Percentiles rank a stretch among this genome's conserved stretches.
Evolutionary conservation across 1,140 invertebrate species (phyloP).

Genomic region (Holotrichia oblita): DNA sequence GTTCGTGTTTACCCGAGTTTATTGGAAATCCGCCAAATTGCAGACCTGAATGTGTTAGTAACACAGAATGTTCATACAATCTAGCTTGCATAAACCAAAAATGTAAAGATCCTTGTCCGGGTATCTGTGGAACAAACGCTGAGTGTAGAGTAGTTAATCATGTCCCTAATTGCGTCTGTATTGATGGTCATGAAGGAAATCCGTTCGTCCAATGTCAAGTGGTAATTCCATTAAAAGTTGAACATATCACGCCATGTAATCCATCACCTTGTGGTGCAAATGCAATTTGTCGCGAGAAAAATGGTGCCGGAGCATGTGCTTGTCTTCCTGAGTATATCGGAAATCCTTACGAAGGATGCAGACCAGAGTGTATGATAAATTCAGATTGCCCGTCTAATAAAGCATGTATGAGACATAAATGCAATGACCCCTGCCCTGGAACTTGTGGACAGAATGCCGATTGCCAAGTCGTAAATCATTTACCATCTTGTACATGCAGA

Average conservation of each 20-base stretch:
- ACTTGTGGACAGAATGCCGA: conserved; percentile 71
- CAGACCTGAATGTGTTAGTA: conserved; percentile 73
- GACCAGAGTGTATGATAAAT: conserved; percentile 72
- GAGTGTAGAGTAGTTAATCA: conserved; percentile 73
- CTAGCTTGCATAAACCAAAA: conserved; percentile 75
- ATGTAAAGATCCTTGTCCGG: conserved; percentile 73
- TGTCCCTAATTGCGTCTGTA: conserved; percentile 70
- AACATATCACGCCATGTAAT: conserved; percentile 65
- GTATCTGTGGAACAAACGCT: conserved; percentile 73
- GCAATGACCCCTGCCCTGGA: conserved; percentile 72
- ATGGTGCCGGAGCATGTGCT: conserved; percentile 71
- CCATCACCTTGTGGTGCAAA: conserved; percentile 77
- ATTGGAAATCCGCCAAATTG: conserved; percentile 73
- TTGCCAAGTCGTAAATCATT: conserved; percentile 70
- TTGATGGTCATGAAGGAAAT: conserved; percentile 69
- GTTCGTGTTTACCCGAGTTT: conserved; percentile 76
- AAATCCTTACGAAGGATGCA: conserved; percentile 76
- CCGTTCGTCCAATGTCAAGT: conserved; percentile 68
- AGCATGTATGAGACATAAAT: conserved; percentile 70
- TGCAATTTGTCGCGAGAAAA: conserved; percentile 70
- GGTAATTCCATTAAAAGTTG: conserved; percentile 65
- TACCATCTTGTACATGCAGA: conserved; percentile 67
- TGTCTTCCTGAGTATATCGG: conserved; percentile 76
- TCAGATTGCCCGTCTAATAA: conserved; percentile 70
- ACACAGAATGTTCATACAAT: conserved; percentile 76